Conservation (phyloP, 2,888 invertebrate genomes). For the Polia nebulosa region DNA sequence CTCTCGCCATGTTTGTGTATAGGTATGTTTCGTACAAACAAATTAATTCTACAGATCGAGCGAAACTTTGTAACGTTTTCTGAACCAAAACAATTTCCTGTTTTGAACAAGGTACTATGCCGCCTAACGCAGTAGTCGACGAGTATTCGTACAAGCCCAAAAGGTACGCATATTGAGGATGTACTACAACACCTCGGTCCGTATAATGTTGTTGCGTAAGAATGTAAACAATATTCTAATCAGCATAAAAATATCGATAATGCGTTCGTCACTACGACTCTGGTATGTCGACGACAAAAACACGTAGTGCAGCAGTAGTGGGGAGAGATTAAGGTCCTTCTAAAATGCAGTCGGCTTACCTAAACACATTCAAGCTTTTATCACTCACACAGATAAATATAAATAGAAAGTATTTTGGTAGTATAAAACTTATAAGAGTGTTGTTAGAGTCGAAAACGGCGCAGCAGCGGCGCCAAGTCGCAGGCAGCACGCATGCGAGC, state of each 20-base stretch:
- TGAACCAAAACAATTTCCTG: conserved; percentile 40
- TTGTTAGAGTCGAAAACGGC: conserved; percentile 72
- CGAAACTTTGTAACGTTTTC: conserved; percentile 25
- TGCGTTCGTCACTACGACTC: conserved; percentile 76
- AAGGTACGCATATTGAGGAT: conserved; percentile 49
- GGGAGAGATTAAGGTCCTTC: conserved; percentile 85
- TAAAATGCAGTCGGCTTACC: conserved; percentile 86
- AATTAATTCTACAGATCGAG: conserved; percentile 49
- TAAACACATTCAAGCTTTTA: conserved; percentile 82
- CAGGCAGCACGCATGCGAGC: conserved; percentile 80
- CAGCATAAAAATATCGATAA: conserved; percentile 72
- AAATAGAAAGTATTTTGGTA: conserved; percentile 63
- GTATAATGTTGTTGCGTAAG: conserved; percentile 59
- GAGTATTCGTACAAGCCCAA: conserved; percentile 32
- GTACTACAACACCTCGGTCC: conserved; percentile 41
- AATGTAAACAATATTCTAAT: conserved; percentile 68
- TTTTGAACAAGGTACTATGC: conserved; percentile 23
- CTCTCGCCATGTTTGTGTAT: conserved; percentile 53
- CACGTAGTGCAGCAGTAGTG: conserved; percentile 77
- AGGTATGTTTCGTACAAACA: conserved; percentile 44
- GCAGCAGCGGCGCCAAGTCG: conserved; percentile 66
- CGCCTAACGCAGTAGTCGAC: conserved; percentile 27
- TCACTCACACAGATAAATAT: conserved; percentile 78
- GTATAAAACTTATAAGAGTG: conserved; percentile 72
- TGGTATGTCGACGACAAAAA: conserved; percentile 87